Conservation (phyloP, 2,797 vertebrate genomes). For the Mionectes olivaceus region DNA sequence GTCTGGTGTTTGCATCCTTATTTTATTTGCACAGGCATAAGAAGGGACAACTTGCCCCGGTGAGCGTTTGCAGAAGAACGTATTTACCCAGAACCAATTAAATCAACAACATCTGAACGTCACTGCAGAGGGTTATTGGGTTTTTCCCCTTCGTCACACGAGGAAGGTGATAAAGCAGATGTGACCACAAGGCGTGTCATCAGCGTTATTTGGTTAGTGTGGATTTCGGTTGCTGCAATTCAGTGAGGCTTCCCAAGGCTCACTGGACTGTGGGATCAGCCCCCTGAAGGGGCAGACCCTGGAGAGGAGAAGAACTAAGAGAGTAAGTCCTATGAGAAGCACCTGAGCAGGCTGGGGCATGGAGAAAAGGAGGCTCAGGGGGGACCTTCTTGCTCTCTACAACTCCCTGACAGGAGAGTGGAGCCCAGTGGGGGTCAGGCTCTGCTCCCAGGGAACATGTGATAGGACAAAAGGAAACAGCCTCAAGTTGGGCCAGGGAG, state of each 20-base stretch:
- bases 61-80: not conserved
- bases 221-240: not conserved
- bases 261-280: rapidly evolving
- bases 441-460: not conserved
- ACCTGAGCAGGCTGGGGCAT: too few species aligned
- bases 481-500: not conserved
- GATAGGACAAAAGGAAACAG: not conserved
- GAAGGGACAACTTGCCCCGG: not conserved
- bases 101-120: not conserved
- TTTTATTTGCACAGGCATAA: not conserved
- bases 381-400: rapidly evolving
- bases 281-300: rapidly evolving
- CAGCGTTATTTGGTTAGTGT: rapidly evolving
- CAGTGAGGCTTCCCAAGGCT: not conserved
- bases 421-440: rapidly evolving
- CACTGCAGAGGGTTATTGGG: not conserved
- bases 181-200: conserved; percentile 35
- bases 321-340: too few species aligned
- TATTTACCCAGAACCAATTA: not conserved
- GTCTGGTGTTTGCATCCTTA: not conserved
- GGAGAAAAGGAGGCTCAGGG: not conserved
- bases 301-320: not conserved
- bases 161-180: not conserved
- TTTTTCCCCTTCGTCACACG: not conserved
- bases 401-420: not conserved